Evolutionary conservation across 2,797 vertebrate species (phyloP).

Genomic region (Myotis findleyi): DNA sequence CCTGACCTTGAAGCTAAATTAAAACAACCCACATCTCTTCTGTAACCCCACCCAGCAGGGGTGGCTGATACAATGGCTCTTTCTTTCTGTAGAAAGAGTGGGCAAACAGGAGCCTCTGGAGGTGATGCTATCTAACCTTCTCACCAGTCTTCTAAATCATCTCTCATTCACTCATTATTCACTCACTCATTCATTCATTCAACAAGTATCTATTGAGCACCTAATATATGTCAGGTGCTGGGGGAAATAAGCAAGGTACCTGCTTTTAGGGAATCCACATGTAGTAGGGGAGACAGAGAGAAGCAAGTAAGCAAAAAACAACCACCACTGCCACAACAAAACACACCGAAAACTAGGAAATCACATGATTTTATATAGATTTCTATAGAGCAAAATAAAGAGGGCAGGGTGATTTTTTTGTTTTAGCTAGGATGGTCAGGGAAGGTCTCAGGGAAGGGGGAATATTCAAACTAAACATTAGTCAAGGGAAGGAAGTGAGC

Average conservation of each 20-base stretch:
- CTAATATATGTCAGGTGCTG: not conserved
- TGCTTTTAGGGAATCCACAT: not conserved
- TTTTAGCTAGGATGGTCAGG: not conserved
- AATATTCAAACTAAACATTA: not conserved
- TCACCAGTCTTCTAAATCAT: not conserved
- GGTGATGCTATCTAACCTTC: not conserved
- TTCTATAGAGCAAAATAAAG: constrained; percentile 13
- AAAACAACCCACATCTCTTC: not conserved
- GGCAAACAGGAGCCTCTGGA: not conserved
- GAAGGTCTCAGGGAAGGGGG: not conserved
- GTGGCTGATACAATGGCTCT: not conserved
- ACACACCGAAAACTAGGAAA: not conserved
- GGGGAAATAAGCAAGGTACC: not conserved
- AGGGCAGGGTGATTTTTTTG: not conserved
- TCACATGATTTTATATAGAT: not conserved
- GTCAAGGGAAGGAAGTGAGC: not conserved
- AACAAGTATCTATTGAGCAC: not conserved
- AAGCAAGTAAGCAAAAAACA: not conserved
- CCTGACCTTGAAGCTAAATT: constrained; percentile 39
- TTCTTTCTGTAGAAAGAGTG: constrained; percentile 7
- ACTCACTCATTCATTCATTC: not conserved
- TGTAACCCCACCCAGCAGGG: not conserved
- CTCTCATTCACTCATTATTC: not conserved
- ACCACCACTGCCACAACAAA: not conserved
- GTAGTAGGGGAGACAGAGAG: not conserved